phyloP scores from a whole-genome alignment of 2,888 invertebrate genomes.

The Heliconius sara region DNA sequence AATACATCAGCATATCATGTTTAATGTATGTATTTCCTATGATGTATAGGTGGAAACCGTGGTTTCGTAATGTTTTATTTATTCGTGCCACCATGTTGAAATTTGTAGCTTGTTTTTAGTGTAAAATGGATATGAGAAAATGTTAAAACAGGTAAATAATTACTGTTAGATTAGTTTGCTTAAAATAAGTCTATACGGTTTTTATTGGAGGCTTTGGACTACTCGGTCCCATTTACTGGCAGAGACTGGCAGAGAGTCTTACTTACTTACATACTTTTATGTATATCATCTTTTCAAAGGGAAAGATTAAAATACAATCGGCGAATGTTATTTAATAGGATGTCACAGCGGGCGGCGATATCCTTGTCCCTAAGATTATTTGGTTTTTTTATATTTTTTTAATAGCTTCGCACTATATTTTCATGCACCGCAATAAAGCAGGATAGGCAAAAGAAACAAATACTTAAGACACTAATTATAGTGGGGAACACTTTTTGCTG shows the following conservation, averaged over 20 bases:
- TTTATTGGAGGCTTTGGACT: no score
- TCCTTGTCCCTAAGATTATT: background rate
- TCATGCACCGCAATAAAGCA: no score
- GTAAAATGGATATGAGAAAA: constrained; percentile 4
- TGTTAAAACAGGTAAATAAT: background rate
- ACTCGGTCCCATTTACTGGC: no score
- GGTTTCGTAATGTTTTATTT: constrained; percentile 45
- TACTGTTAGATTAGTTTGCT: background rate
- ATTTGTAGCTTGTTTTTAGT: constrained; percentile 23
- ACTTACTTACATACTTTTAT: constrained; percentile 40
- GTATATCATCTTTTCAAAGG: constrained; percentile 51
- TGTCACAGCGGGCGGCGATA: constrained; percentile 56
- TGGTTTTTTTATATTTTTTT: no score
- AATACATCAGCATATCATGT: constrained; percentile 46
- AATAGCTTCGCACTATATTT: no score
- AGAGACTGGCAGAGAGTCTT: no score
- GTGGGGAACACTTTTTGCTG: no score
- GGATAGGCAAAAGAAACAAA: no score
- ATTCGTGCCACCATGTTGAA: constrained; percentile 44
- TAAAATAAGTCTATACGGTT: background rate
- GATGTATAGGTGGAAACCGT: constrained; percentile 44
- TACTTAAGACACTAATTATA: no score
- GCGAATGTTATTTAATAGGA: constrained; percentile 58
- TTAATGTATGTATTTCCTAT: constrained; percentile 47
- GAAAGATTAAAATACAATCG: constrained; percentile 66